Evolutionary conservation across 2,113 vertebrate species (phyloP).

Genomic region (Pampusana beccarii): DNA sequence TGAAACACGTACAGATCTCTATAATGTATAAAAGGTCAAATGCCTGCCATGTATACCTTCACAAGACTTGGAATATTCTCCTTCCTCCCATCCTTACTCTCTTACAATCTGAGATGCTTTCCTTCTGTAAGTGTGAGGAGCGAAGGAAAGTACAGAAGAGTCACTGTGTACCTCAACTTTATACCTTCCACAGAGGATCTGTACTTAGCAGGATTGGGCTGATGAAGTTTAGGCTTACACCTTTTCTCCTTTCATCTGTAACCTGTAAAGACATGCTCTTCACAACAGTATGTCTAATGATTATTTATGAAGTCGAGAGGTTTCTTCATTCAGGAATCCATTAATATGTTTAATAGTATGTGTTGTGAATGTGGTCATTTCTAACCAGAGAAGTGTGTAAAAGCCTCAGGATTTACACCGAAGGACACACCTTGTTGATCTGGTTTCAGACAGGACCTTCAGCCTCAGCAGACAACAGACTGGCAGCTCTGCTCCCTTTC

Average conservation of each 20-base stretch:
- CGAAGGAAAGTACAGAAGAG: background rate
- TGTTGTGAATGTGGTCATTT: background rate
- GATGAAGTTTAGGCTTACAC: rapidly evolving
- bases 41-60: background rate
- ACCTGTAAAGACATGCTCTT: background rate
- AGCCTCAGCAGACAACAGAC: background rate
- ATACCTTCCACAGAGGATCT: background rate
- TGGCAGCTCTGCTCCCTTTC: background rate
- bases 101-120: background rate
- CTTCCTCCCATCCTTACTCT: background rate
- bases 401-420: background rate
- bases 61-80: background rate
- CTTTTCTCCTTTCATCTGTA: background rate
- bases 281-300: background rate
- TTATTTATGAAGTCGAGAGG: background rate
- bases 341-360: background rate
- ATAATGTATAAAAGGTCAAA: background rate
- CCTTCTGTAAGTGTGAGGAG: background rate
- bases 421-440: background rate
- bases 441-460: background rate
- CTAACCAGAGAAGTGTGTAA: rapidly evolving
- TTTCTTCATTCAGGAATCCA: background rate
- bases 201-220: background rate
- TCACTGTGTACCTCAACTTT: background rate
- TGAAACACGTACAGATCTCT: background rate